phyloP scores from a whole-genome alignment of 2,797 vertebrate species.

The Danio aesculapii region DNA sequence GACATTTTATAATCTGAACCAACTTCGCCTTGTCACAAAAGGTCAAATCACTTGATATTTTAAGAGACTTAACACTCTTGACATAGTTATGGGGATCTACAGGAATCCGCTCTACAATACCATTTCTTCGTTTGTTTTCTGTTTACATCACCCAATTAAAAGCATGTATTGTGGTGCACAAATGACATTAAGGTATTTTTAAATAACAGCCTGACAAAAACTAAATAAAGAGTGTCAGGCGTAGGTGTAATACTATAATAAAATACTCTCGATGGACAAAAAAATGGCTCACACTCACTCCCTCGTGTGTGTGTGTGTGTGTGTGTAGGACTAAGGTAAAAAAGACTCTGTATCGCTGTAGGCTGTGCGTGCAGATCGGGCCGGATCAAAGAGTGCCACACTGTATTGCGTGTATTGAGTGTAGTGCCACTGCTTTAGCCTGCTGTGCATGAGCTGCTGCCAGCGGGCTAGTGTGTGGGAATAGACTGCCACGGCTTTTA shows the following conservation, averaged over 20 bases:
- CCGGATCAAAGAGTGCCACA: conserved; percentile 36
- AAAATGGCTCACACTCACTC: background rate
- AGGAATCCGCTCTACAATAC: background rate
- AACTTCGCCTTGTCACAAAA: background rate
- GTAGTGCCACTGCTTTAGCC: conserved; percentile 39
- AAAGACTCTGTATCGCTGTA: conserved; percentile 1
- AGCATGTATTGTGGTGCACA: too few relatives aligned
- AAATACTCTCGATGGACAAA: background rate
- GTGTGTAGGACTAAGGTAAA: background rate
- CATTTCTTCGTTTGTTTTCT: background rate
- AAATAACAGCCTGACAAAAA: too few relatives aligned
- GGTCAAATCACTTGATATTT: background rate
- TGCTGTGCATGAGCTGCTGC: conserved; percentile 50
- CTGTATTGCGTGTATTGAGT: conserved; percentile 11
- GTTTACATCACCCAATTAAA: too few relatives aligned
- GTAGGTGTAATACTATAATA: background rate
- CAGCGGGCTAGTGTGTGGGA: conserved; percentile 62
- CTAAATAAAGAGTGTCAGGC: too few relatives aligned
- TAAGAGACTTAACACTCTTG: background rate
- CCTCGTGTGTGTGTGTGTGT: background rate
- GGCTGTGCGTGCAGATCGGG: conserved; percentile 17
- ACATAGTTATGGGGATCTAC: background rate
- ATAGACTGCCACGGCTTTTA: conserved; percentile 61
- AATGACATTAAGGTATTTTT: too few relatives aligned
- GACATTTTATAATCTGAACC: background rate